A percentile compares a stretch with the other conserved stretches of the same genome.
phyloP scores from a whole-genome alignment of 2,113 vertebrate genomes.

The Platycercus adscitus region DNA sequence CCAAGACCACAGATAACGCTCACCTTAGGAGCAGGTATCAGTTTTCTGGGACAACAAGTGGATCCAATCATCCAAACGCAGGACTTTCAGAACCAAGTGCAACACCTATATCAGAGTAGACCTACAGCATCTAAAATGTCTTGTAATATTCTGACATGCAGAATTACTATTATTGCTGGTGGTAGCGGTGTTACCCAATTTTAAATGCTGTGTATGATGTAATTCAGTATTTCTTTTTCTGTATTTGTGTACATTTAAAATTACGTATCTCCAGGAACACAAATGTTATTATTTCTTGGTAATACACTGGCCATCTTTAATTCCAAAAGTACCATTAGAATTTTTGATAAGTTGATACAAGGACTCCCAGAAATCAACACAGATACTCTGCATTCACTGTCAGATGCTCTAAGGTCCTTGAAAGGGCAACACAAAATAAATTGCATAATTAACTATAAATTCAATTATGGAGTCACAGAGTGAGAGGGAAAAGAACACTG shows the following conservation, averaged over 20 bases:
- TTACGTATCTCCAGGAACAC: background rate
- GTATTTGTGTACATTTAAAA: background rate
- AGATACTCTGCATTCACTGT: background rate
- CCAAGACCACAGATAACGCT: background rate
- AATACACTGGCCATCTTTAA: background rate
- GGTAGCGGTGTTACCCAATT: background rate
- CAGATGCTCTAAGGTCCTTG: slow-evolving; percentile 15
- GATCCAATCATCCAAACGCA: background rate
- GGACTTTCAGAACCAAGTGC: background rate
- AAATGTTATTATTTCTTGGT: background rate
- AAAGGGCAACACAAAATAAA: slow-evolving; percentile 38
- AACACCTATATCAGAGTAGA: background rate
- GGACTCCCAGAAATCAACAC: background rate
- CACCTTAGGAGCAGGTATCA: background rate
- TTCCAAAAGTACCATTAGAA: background rate
- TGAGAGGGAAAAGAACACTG: background rate
- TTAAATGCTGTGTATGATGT: background rate
- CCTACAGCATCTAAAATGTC: background rate
- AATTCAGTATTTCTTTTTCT: background rate
- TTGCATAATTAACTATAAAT: slow-evolving; percentile 14
- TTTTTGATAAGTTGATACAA: background rate
- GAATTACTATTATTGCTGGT: background rate
- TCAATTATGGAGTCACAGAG: background rate
- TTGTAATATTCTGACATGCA: background rate
- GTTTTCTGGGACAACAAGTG: background rate